Evolutionary conservation across 2,888 invertebrate genomes (phyloP), one percentile per base, ranked within the genome.

Genomic region (Watsonalla cultraria): DNA sequence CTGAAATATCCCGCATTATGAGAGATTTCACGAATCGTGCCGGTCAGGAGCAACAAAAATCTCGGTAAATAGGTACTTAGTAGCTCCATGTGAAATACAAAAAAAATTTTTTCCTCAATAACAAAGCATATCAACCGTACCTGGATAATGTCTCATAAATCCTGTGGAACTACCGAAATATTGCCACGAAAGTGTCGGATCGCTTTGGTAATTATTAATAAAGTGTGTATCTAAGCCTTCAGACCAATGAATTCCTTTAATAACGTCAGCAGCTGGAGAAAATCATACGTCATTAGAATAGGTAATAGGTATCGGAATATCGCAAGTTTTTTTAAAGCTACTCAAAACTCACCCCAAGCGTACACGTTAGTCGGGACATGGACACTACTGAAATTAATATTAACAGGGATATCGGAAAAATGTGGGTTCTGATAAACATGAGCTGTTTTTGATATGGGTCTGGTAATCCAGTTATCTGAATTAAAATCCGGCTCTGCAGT

Each of bases 81-180:
- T n/a, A n/a, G n/a, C n/a, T n/a, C n/a, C n/a, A n/a, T n/a, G n/a
- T n/a, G n/a, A n/a, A n/a, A n/a, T n/a, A n/a, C n/a, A n/a, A n/a
- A n/a, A n/a, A n/a, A n/a, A n/a, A n/a, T n/a, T n/a, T n/a, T n/a
- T n/a, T n/a, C n/a, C n/a, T n/a, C n/a, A n/a, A n/a, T n/a, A n/a
- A n/a, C n/a, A n/a, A n/a, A n/a, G 37, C 13, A 33, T 9, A 33
- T 7, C 11, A 14, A 53, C 60, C 49, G 76, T 90, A 96, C 96
- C 96, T 70, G 99, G 99, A 90, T 96, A 99, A 80, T 98, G 97
- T 69, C 99, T 93, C 94, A 99, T 97, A 82, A 99, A 99, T 46
- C 99, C 99, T 14, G 97, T 96, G 42, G 98, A 95, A 82, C 98
- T 98, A 61, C 99, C 99, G 84, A 99, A 99, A 84, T 98, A 99